Base-by-base conservation (phyloP, 1,140 invertebrate genomes). In the Bombus consobrinus region DNA sequence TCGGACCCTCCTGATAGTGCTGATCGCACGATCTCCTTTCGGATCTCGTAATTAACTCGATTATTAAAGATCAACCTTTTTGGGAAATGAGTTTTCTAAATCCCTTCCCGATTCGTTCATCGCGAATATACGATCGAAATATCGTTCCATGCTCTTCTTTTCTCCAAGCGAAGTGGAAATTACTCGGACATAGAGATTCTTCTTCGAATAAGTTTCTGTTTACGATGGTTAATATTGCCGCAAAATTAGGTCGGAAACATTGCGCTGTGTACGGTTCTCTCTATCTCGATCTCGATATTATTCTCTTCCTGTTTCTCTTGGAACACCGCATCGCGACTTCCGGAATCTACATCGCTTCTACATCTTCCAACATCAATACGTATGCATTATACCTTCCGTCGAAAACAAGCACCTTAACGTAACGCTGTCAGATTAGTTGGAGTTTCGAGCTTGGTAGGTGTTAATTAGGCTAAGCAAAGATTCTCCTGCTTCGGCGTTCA, bases 381-480 rank as follows among this genome's bases (percentile, higher is more conserved):
- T 66, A 85, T 68, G 81, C 82, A 59, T 88, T 73, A 79, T 75
- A 28, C 53, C 59, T 64, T 15, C 41, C 47, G 68, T 32, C 47
- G 66, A 69, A 82, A 83, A 85, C 79, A 81, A 85, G 71, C 79
- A 13, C n/a, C 79, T 75, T 86, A 86, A 59, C 87, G 32, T n/a
- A 69, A 32, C 73, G 64, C 37, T 64, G 74, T 71, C 82, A 77
- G 82, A 87, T 89, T 81, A 89, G 37, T 28, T 34, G 72, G 37
- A 57, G 82, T 76, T 81, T 82, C 64, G 39, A 37, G 78, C 82
- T 69, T 34, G 78, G 73, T 59, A 85, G 81, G 68, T 88, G 79
- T 90, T 90, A 90, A 90, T 90, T 90, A 90, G 83, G 76, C 62
- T 87, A 73, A 62, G 77, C 84, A 85, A 85, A 85, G 84, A 81